Evolutionary conservation across 2,797 vertebrate species (phyloP).

Genomic region (Pempheris klunzingeri): DNA sequence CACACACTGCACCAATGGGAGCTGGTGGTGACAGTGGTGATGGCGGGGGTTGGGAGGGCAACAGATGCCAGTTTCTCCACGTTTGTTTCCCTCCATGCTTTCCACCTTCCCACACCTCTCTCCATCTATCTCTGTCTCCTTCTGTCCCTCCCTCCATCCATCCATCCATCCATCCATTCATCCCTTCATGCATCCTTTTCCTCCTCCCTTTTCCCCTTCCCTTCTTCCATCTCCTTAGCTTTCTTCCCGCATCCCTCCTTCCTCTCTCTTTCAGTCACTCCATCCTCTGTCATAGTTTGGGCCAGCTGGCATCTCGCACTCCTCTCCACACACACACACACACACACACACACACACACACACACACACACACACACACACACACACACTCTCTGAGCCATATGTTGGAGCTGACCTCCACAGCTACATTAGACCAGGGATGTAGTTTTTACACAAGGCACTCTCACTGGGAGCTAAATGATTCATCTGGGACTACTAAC

Average conservation of each 20-base stretch:
- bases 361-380: constrained; percentile 14
- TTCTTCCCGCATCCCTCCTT: neutral
- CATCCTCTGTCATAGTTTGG: constrained; percentile 49
- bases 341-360: constrained; percentile 10
- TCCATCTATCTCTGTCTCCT: constrained; percentile 50
- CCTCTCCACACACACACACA: constrained; percentile 7
- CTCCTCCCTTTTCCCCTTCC: neutral
- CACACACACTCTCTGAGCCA: constrained; percentile 43
- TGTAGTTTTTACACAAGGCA: constrained; percentile 42
- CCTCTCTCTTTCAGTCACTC: constrained; percentile 13
- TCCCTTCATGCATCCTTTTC: neutral
- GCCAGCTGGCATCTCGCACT: constrained; percentile 65
- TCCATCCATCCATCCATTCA: neutral
- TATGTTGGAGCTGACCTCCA: constrained; percentile 65
- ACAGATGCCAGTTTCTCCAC: constrained; percentile 74
- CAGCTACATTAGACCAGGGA: constrained; percentile 49
- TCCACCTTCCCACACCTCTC: constrained; percentile 63
- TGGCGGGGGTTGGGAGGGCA: constrained; percentile 68
- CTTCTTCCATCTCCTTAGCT: neutral
- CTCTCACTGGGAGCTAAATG: constrained; percentile 46
- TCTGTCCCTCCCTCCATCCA: constrained; percentile 26
- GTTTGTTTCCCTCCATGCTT: constrained; percentile 59
- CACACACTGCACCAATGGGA: constrained; percentile 48
- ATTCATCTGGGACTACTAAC: constrained; percentile 50
- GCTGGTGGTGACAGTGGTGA: constrained; percentile 64